phyloP scores from a whole-genome alignment of 30 jellyfish, hydroid and myxozoan species.

The Aurelia aurita region DNA sequence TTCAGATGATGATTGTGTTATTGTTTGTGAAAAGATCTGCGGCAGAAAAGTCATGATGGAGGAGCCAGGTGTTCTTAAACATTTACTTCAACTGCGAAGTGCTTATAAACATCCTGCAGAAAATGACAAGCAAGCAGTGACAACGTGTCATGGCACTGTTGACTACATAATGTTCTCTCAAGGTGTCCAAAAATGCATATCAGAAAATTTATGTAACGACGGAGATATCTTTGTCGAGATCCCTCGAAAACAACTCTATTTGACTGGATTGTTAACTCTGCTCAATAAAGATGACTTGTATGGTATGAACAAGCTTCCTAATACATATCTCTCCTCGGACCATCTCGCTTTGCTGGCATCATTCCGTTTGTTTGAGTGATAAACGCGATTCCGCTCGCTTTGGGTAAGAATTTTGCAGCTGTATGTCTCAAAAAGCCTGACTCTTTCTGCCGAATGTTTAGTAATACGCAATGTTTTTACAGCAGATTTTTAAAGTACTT shows the following conservation, averaged over 20 bases:
- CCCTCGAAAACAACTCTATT: slow-evolving; percentile 53
- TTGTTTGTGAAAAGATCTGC: slow-evolving; percentile 2
- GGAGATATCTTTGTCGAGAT: slow-evolving; percentile 1
- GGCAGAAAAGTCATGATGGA: slow-evolving; percentile 41
- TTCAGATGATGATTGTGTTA: slow-evolving; percentile 10
- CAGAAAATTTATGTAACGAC: slow-evolving; percentile 4
- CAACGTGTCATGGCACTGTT: slow-evolving; percentile 94
- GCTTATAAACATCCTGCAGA: slow-evolving; percentile 57
- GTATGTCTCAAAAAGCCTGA: too few relatives aligned
- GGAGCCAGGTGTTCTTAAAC: slow-evolving; percentile 81
- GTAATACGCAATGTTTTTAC: too few relatives aligned
- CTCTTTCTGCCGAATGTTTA: too few relatives aligned
- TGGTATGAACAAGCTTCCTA: slow-evolving; percentile 77
- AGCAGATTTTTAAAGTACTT: too few relatives aligned
- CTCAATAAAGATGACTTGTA: slow-evolving; percentile 47
- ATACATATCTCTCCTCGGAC: slow-evolving; percentile 83
- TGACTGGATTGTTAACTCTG: slow-evolving; percentile 72
- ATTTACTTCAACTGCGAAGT: slow-evolving; percentile 72
- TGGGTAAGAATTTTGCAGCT: too few relatives aligned
- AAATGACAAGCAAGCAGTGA: slow-evolving; percentile 72
- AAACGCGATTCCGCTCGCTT: too few relatives aligned
- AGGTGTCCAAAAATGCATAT: slow-evolving; percentile 1
- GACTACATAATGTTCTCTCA: slow-evolving; percentile 88
- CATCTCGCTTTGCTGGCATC: slow-evolving; percentile 86
- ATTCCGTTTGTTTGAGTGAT: slow-evolving; percentile 25